These are phyloP conservation scores for Pseudorasbora parva DNA, from an alignment of 2,113 vertebrate species.

Conservation along the genomic window DNA sequence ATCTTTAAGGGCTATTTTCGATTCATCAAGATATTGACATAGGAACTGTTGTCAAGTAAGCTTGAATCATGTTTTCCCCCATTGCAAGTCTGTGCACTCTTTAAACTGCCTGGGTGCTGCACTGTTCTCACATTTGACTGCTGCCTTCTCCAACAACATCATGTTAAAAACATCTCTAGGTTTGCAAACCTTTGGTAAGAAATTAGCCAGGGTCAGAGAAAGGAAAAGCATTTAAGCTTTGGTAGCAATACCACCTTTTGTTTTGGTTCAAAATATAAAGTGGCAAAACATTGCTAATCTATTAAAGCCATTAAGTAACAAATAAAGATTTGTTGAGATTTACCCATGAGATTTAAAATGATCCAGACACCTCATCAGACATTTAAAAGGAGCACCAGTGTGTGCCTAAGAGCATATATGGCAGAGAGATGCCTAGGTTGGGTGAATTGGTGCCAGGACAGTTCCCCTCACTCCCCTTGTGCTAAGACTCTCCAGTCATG, in stretches of 20 bases:
- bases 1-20: too few species aligned
- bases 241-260: neutral
- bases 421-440: neutral
- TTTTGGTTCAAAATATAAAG: neutral
- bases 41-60: too few species aligned
- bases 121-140: too few species aligned
- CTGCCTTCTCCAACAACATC: too few species aligned
- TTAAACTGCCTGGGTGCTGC: too few species aligned
- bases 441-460: constrained; percentile 60
- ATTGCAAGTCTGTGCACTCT: too few species aligned
- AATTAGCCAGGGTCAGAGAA: too few species aligned
- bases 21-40: too few species aligned
- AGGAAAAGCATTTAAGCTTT: too few species aligned
- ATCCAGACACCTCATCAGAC: neutral
- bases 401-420: neutral
- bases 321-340: neutral
- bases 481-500: constrained; percentile 79
- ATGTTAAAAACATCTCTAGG: too few species aligned
- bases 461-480: constrained; percentile 77
- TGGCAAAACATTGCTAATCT: neutral
- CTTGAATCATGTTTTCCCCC: too few species aligned
- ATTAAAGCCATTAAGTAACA: neutral
- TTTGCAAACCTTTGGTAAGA: too few species aligned
- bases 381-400: neutral
- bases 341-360: neutral